These are phyloP conservation scores for Elgaria multicarinata DNA, from an alignment of 2,113 vertebrate genomes.

Conservation along the genomic window DNA sequence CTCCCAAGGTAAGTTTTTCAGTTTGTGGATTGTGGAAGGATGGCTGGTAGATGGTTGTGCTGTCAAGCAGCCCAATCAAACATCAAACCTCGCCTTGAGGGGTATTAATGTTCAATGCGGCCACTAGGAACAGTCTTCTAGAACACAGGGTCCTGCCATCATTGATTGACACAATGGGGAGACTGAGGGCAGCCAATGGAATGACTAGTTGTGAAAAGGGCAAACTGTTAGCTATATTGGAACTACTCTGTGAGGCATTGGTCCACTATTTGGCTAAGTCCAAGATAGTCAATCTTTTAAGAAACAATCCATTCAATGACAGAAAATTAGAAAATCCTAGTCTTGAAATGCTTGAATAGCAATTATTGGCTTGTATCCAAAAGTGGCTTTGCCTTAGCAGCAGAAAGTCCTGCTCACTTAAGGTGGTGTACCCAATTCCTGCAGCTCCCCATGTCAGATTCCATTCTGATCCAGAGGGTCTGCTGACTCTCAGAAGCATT, in stretches of 20 bases:
- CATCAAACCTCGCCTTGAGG: background rate
- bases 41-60: background rate
- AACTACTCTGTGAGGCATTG: background rate
- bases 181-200: background rate
- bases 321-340: background rate
- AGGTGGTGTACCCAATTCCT: too few species aligned
- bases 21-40: background rate
- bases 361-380: background rate
- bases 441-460: too few species aligned
- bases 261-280: background rate
- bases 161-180: background rate
- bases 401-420: too few species aligned
- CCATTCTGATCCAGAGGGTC: too few species aligned
- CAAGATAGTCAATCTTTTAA: background rate
- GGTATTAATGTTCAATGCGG: background rate
- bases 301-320: background rate
- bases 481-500: too few species aligned
- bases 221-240: too few species aligned
- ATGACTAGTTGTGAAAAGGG: background rate
- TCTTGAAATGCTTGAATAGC: background rate
- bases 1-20: background rate
- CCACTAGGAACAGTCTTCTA: background rate
- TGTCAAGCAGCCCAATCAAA: background rate
- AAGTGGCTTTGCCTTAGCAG: too few species aligned
- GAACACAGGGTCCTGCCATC: too few species aligned